Evolutionary conservation across 1,140 invertebrate genomes (phyloP).

Genomic region (Sitobion miscanthi): DNA sequence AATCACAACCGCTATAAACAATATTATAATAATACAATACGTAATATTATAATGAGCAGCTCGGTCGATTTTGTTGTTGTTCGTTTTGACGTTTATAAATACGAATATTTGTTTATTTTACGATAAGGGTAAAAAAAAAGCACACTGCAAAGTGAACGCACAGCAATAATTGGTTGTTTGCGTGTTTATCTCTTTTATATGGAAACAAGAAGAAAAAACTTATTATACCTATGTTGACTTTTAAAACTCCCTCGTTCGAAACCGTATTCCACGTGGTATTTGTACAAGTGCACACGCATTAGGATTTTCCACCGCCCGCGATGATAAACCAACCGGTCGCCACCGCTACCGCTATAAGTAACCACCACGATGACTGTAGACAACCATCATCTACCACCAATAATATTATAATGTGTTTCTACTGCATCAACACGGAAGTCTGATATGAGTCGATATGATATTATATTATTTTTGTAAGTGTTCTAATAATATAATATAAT

Average conservation of each 20-base stretch:
- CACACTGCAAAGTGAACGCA: neutral
- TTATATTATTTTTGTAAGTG: too few species aligned
- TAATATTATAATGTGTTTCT: neutral
- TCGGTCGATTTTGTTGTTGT: neutral
- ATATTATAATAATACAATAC: neutral
- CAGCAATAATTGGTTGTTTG: slow-evolving; percentile 11
- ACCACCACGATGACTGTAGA: too few species aligned
- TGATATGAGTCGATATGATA: too few species aligned
- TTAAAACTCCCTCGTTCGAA: neutral
- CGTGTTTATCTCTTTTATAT: slow-evolving; percentile 37
- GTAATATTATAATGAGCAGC: neutral
- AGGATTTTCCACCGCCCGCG: neutral
- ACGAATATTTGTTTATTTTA: neutral
- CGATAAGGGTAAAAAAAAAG: neutral
- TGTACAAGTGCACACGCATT: neutral
- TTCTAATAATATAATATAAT: too few species aligned
- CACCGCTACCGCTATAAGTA: neutral
- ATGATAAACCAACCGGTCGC: neutral
- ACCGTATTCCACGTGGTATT: neutral
- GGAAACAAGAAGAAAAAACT: neutral
- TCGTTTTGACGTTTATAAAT: neutral
- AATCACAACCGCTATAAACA: neutral
- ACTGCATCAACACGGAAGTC: too few species aligned
- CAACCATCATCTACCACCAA: too few species aligned
- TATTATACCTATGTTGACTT: slow-evolving; percentile 22